These are phyloP conservation scores for Hyposoter didymator DNA, from an alignment of 2,888 invertebrate genomes.

Conservation along the genomic window DNA sequence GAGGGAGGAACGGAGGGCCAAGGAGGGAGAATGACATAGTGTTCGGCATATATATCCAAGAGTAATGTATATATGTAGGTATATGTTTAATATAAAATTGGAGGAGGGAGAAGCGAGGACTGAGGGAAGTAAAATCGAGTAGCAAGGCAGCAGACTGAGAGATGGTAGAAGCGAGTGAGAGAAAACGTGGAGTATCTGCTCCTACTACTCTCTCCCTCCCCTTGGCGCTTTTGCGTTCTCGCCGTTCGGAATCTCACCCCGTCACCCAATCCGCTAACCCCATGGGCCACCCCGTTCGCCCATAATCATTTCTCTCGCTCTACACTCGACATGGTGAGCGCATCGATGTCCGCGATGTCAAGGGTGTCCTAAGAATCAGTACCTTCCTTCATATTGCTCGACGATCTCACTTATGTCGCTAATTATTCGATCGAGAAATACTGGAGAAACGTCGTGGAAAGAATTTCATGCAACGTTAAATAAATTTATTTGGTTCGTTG, in stretches of 20 bases:
- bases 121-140: conserved; percentile 48
- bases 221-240: conserved; percentile 26
- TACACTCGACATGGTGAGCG: conserved; percentile 63
- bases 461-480: neutral
- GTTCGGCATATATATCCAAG: conserved; percentile 24
- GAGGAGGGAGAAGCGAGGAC: conserved; percentile 43
- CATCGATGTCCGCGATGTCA: conserved; percentile 37
- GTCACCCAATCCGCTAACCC: conserved; percentile 74
- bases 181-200: conserved; percentile 61
- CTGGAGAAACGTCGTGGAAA: neutral
- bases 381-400: neutral
- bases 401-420: neutral
- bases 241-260: conserved; percentile 77
- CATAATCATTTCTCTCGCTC: conserved; percentile 77
- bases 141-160: conserved; percentile 48
- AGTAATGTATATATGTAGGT: conserved; percentile 6
- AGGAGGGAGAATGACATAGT: conserved; percentile 50
- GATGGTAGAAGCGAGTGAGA: conserved; percentile 56
- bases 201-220: conserved; percentile 24
- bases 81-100: conserved; percentile 36
- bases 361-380: conserved; percentile 23
- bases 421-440: neutral
- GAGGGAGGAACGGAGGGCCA: conserved; percentile 10
- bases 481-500: neutral
- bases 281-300: conserved; percentile 76